phyloP scores from a whole-genome alignment of 1,140 invertebrate genomes.

The Euglossa dilemma region DNA sequence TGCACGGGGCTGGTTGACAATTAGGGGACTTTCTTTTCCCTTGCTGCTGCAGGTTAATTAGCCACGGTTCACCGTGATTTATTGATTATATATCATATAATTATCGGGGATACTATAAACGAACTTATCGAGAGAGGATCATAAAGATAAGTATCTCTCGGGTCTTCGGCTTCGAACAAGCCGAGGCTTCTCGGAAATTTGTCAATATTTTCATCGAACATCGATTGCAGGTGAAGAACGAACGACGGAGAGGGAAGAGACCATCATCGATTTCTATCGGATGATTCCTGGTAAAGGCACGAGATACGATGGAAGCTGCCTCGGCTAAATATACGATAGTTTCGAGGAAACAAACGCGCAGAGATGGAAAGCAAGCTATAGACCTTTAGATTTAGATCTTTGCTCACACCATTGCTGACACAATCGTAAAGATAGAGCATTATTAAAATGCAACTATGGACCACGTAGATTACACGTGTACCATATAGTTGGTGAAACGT shows the following conservation, averaged over 20 bases:
- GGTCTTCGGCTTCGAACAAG: background rate
- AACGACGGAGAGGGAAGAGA: too few species aligned
- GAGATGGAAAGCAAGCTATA: too few species aligned
- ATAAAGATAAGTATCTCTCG: conserved; percentile 7
- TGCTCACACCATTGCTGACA: too few species aligned
- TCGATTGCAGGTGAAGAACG: background rate
- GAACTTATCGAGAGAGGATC: background rate
- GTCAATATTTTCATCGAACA: conserved; percentile 14
- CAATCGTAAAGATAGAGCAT: too few species aligned
- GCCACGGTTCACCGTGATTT: background rate
- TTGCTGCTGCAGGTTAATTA: background rate
- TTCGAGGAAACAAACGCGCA: too few species aligned
- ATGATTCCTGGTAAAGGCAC: background rate
- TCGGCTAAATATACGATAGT: too few species aligned
- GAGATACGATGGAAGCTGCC: background rate
- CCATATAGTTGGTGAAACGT: too few species aligned
- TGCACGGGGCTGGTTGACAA: conserved; percentile 19
- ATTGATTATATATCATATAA: conserved; percentile 10
- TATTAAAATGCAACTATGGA: too few species aligned
- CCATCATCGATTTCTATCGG: background rate
- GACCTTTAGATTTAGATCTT: too few species aligned
- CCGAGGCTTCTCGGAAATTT: conserved; percentile 6
- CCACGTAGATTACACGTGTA: too few species aligned
- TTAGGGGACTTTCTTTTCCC: background rate
- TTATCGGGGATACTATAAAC: conserved; percentile 1